These are phyloP conservation scores for Acromyrmex heyeri DNA, from an alignment of 1,140 invertebrate species.

Conservation along the genomic window DNA sequence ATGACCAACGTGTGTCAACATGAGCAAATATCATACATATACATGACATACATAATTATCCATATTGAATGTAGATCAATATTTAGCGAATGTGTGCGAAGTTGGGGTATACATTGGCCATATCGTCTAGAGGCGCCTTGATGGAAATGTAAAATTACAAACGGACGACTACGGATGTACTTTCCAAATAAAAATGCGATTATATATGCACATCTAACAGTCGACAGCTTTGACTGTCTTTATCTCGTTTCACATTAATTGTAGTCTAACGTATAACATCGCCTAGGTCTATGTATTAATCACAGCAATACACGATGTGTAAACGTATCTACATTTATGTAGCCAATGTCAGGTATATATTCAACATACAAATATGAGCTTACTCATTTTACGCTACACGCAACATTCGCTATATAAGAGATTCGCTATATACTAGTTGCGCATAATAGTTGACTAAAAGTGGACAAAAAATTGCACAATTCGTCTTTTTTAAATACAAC, in stretches of 20 bases:
- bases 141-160: background rate
- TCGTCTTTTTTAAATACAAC: background rate
- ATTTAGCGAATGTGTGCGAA: too few species aligned
- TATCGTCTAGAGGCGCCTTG: too few species aligned
- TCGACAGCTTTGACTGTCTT: constrained; percentile 61
- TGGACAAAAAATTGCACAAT: constrained; percentile 15
- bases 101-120: too few species aligned
- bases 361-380: constrained; percentile 77
- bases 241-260: constrained; percentile 65
- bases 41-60: too few species aligned
- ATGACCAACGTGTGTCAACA: too few species aligned
- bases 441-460: background rate
- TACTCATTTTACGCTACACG: constrained; percentile 51
- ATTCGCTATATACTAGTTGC: background rate
- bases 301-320: constrained; percentile 76
- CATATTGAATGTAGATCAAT: too few species aligned
- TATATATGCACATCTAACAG: constrained; percentile 44
- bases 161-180: background rate
- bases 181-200: background rate
- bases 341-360: constrained; percentile 69
- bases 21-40: too few species aligned
- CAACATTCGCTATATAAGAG: constrained; percentile 3
- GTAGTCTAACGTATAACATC: constrained; percentile 70
- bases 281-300: constrained; percentile 73
- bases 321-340: constrained; percentile 66